Evolutionary conservation across 2,888 invertebrate genomes (phyloP).

Genomic region (Monochamus alternatus): DNA sequence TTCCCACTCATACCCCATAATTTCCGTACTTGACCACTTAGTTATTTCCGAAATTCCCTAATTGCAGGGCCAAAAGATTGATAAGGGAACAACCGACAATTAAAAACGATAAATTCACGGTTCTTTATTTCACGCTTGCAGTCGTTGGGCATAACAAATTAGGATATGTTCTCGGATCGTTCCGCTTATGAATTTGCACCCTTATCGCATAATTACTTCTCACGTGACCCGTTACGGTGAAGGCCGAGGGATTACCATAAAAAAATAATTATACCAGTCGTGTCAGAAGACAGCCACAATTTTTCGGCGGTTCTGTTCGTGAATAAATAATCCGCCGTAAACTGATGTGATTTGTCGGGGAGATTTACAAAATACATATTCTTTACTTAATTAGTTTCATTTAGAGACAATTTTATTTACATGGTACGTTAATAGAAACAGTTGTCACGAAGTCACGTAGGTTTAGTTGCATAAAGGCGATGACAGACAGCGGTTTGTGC

Average conservation of each 20-base stretch:
- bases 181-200: constrained; percentile 2
- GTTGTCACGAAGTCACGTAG: no score
- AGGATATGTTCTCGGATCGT: constrained; percentile 22
- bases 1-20: no score
- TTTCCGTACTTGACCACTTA: no score
- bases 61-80: not conserved
- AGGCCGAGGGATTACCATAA: constrained; percentile 23
- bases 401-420: no score
- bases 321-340: not conserved
- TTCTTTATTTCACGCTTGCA: not conserved
- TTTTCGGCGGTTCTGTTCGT: constrained; percentile 10
- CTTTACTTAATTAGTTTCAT: no score
- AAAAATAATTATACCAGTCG: constrained; percentile 27
- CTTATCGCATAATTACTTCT: constrained; percentile 27
- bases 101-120: constrained; percentile 1
- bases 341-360: not conserved
- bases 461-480: no score
- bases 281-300: constrained; percentile 10
- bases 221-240: constrained; percentile 18
- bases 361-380: no score
- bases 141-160: constrained; percentile 16
- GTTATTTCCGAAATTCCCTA: not conserved
- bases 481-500: no score
- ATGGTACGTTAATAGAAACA: no score
- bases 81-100: not conserved